A percentile compares a stretch with the other conserved stretches of the same genome.
phyloP scores from a whole-genome alignment of 1,140 invertebrate species.

The Nixonia krombeini region DNA sequence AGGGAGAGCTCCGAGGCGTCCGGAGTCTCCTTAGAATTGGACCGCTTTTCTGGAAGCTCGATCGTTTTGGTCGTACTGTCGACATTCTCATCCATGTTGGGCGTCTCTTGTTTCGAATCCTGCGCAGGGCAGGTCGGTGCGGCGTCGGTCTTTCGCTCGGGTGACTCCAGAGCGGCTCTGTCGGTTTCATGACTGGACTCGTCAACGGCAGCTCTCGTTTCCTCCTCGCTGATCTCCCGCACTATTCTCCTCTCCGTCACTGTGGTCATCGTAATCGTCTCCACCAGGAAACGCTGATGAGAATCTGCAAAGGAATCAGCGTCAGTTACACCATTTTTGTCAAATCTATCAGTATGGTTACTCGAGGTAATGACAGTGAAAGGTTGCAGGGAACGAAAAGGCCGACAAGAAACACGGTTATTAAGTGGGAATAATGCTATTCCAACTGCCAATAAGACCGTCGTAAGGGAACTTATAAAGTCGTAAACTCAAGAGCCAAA shows the following conservation, averaged over 20 bases:
- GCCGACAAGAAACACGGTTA: constrained; percentile 19
- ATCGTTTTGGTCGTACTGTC: constrained; percentile 9
- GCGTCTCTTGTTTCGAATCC: not conserved
- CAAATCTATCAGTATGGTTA: no score
- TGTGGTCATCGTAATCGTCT: constrained; percentile 79
- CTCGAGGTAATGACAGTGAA: no score
- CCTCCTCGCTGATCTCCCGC: constrained; percentile 69
- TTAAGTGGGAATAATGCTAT: constrained; percentile 5
- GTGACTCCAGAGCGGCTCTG: constrained; percentile 26
- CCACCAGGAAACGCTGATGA: constrained; percentile 77
- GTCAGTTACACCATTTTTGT: constrained; percentile 9
- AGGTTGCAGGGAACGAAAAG: no score
- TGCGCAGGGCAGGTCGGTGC: not conserved
- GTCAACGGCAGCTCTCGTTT: constrained; percentile 41
- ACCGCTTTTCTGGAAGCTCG: constrained; percentile 18
- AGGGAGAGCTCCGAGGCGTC: constrained; percentile 72
- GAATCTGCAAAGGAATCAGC: constrained; percentile 49
- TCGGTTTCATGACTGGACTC: constrained; percentile 42
- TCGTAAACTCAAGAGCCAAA: not conserved
- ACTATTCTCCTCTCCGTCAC: constrained; percentile 77
- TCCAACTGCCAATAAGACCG: not conserved
- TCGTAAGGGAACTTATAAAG: not conserved
- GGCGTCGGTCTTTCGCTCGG: constrained; percentile 11
- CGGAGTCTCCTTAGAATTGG: constrained; percentile 52
- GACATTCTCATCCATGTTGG: constrained; percentile 1